Evolutionary conservation across 2,888 invertebrate species (phyloP), one percentile per base, ranked within the genome.

Genomic region (Apodemia zela): DNA sequence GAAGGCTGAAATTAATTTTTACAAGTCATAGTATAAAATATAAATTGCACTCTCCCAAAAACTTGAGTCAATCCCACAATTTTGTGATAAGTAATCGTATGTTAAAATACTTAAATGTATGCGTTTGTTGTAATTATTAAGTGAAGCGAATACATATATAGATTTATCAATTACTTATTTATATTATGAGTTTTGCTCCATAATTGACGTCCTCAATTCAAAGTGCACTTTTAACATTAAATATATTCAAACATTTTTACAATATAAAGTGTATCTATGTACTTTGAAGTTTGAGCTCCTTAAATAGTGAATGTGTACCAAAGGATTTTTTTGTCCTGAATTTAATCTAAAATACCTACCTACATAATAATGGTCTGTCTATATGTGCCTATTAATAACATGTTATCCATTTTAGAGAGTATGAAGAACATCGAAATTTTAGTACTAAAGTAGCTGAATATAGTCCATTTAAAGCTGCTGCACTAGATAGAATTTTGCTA

Each of bases 31-130:
- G 73, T 73, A 75, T 75, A 73, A 75, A 78, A 79, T 76, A 72
- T 71, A 73, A 76, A 79, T 78, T 73, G 81, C 81, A 77, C 82
- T 80, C 87, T 89, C 88, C 85, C 87, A 81, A 82, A 83, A 69
- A 79, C 71, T 79, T 75, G 82, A 87, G 87, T 89, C 87, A 86
- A 87, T 87, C 75, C 71, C 77, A 78, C 80, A 65, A 67, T 67
- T 62, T 64, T 70, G 69, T 70, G 69, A 69, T 69, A 68, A 64
- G 54, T 54, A 59, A 63, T 47, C 62, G 59, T 58, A 59, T 58
- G 59, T 63, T 59, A 18, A 45, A 45, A 45, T 62, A 54, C 38
- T 61, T 51, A 54, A 61, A 58, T 58, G 42, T 47, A 59, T 59
- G 21, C 59, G 45, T 25, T 33, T 49, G 15, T 61, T 21, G 51